Evolutionary conservation across 2,113 vertebrate genomes (phyloP).

Genomic region (Protobothrops flavoviridis): DNA sequence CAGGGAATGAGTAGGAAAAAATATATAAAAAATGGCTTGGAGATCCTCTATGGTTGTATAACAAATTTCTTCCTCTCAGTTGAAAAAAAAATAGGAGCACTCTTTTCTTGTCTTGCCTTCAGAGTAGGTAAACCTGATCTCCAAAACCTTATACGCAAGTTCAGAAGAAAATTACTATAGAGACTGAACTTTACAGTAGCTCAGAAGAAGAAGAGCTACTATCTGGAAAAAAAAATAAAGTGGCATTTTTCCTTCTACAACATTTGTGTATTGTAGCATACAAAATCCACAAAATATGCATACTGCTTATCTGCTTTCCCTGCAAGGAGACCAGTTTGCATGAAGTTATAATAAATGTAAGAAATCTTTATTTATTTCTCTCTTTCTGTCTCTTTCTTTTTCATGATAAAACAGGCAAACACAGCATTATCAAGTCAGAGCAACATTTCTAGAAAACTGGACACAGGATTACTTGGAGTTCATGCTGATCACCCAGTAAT

Average conservation of each 20-base stretch:
- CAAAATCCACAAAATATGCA: neutral
- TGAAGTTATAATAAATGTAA: neutral
- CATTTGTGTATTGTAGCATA: neutral
- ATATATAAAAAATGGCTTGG: constrained; percentile 5
- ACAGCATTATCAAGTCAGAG: neutral
- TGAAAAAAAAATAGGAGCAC: constrained; percentile 1
- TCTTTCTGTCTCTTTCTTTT: neutral
- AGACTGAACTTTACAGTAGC: constrained; percentile 31
- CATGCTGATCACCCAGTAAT: neutral
- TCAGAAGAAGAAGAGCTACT: constrained; percentile 11
- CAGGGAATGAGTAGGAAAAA: constrained; percentile 5
- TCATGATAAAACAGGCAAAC: neutral
- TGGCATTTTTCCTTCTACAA: neutral
- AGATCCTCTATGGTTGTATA: neutral
- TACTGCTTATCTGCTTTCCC: neutral
- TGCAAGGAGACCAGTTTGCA: neutral
- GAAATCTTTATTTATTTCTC: neutral
- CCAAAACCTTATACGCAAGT: constrained; percentile 19
- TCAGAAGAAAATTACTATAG: constrained; percentile 38
- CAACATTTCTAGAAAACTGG: neutral
- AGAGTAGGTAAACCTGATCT: constrained; percentile 44
- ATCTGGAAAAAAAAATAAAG: constrained; percentile 37
- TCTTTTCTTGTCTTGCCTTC: constrained; percentile 20
- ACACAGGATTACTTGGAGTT: neutral
- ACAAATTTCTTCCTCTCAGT: neutral